Base-by-base conservation (phyloP, 2,797 vertebrate genomes). In the Triplophysa bombifrons region DNA sequence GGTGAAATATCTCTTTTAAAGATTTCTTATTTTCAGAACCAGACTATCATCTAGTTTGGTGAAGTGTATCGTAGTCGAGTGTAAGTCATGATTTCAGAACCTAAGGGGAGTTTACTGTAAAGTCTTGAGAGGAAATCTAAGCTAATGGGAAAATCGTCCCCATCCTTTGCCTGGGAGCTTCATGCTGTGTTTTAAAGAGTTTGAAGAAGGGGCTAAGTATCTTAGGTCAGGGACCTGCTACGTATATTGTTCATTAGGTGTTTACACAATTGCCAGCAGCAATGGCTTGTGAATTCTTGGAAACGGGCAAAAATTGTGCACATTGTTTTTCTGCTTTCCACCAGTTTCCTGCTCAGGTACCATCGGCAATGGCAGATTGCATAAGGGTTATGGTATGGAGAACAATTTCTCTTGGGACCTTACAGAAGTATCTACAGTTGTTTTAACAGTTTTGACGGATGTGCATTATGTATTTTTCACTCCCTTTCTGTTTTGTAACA, bases 131-230 rank as follows among this genome's bases (percentile, higher is more conserved):
- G 72, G 63, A 74, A 76, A 34, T 71, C 34, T 80, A 19, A 48
- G 46, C 70, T 83, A 80, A 76, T 84, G 16, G 55, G 72, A 67
- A 79, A 84, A 84, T 74, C 2, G 44, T 30, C 70, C 46, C 27
- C 63, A 74, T 77, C 20, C 74, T 68, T 55, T 50, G 38, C 70
- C 81, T 41, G 44, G 25, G 12, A 73, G 16, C 44, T 61, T 50
- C 68, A 65, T 55, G 80, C 77, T 65, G 71, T 58, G 61, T 78
- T 75, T 84, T 71, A 16, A 76, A 83, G 71, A 84, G 75, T 56
- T 65, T 11, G 48, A 19, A 27, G 51, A 19, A 41, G 75, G 41
- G n/a, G 46, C 41, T 66, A 13, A 50, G 58, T 11, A 46, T n/a
- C 38, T 44, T 61, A 78, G 78, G 74, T 84, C 83, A 83, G 38